Conservation (phyloP, 2,797 vertebrate genomes). For the Lagocephalus sceleratus region DNA sequence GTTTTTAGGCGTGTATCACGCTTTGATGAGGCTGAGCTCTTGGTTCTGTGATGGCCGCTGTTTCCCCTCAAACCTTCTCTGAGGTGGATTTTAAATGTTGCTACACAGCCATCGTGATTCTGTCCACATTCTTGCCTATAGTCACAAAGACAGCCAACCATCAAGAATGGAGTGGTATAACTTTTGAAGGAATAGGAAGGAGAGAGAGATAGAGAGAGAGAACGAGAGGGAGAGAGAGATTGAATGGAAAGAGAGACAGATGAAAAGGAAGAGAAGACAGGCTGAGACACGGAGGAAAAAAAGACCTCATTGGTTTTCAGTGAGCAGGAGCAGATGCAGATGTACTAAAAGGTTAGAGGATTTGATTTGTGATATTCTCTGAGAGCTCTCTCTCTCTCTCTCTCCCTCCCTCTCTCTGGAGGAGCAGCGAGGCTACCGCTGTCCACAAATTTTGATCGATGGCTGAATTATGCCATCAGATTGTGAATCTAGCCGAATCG, state of each 20-base stretch:
- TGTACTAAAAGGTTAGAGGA: constrained; percentile 72
- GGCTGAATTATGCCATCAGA: constrained; percentile 66
- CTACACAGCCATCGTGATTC: constrained; percentile 23
- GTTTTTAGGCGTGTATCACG: too few relatives aligned
- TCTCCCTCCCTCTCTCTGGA: constrained; percentile 29
- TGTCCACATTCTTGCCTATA: constrained; percentile 23
- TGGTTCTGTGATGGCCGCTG: too few relatives aligned
- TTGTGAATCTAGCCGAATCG: constrained; percentile 65
- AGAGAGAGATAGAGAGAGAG: constrained; percentile 26
- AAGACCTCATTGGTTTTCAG: constrained; percentile 69
- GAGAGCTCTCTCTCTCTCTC: constrained; percentile 38
- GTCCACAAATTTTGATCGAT: constrained; percentile 77
- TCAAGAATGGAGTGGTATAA: constrained; percentile 7
- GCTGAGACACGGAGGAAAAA: constrained; percentile 22
- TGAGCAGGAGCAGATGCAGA: constrained; percentile 64
- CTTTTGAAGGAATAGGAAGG: constrained; percentile 16
- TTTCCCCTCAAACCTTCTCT: too few relatives aligned
- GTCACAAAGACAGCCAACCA: constrained; percentile 35
- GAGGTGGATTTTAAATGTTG: too few relatives aligned
- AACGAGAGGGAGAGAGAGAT: constrained; percentile 24
- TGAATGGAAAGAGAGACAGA: constrained; percentile 22
- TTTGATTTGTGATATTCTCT: constrained; percentile 76
- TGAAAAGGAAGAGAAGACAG: constrained; percentile 21
- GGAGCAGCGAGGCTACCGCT: constrained; percentile 67
- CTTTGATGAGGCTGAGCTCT: too few relatives aligned